Evolutionary conservation across 1,140 invertebrate genomes (phyloP), one percentile per base, ranked within the genome.

Genomic region (Prorops nasuta): DNA sequence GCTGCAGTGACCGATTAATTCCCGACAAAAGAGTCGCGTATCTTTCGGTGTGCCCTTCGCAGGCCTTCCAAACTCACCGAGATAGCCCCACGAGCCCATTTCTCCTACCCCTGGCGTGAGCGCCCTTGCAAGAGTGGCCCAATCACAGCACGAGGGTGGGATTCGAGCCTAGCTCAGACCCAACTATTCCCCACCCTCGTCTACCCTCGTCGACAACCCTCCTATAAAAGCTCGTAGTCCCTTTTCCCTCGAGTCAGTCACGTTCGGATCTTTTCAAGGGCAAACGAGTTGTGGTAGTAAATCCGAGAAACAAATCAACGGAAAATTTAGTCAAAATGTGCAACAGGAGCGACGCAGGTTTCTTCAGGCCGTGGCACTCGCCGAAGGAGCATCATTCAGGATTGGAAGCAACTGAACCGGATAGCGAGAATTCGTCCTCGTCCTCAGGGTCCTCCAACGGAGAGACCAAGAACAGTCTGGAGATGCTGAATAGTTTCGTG

Each of bases 291-390:
- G n/a, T n/a, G n/a, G n/a, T n/a, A n/a, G n/a, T n/a, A n/a, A n/a
- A n/a, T n/a, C n/a, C n/a, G n/a, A n/a, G n/a, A n/a, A n/a, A n/a
- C n/a, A n/a, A n/a, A n/a, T n/a, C n/a, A n/a, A n/a, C n/a, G n/a
- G n/a, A 44, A 14, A 37, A 14, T 18, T 19, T 10, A 24, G 8
- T 22, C 8, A 41, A 40, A 1, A 67, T 67, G 60, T 56, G 38
- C 19, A 55, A 64, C 10, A 15, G 36, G 0, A 44, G 28, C 1
- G 49, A 21, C 12, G 34, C 21, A 0, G 38, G 34, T 2, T 65
- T 72, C 40, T 72, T 72, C 28, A 51, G 67, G 14, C 70, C 70
- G 0, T 72, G 70, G 70, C 57, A 63, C 15, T 45, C 38, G 3
- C 32, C 28, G 0, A 54, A 61, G 8, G n/a, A n/a, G 46, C 0